These are phyloP conservation scores for Mus spretus DNA, from an alignment of 2,797 vertebrate species.

Conservation along the genomic window DNA sequence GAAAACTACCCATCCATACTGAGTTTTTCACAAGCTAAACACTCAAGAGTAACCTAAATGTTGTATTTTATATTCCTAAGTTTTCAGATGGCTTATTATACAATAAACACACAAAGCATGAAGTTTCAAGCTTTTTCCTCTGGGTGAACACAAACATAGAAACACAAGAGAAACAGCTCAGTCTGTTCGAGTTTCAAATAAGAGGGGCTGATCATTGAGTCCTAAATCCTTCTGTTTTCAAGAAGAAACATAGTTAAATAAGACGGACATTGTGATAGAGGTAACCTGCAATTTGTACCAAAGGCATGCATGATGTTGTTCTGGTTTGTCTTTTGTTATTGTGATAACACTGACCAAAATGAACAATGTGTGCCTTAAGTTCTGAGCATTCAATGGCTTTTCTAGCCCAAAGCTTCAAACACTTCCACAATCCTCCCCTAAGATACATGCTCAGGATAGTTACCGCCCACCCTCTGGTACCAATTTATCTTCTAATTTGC, in stretches of 20 bases:
- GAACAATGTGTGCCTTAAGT: not conserved
- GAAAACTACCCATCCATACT: not conserved
- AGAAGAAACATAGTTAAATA: constrained; percentile 12
- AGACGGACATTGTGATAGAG: not conserved
- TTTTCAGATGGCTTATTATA: not conserved
- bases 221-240: not conserved
- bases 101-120: not conserved
- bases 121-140: not conserved
- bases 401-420: not conserved
- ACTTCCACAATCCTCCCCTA: not conserved
- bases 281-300: constrained; percentile 1
- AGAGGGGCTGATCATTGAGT: not conserved
- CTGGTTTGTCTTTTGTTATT: not conserved
- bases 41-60: not conserved
- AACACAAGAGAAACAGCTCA: not conserved
- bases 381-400: not conserved
- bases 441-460: not conserved
- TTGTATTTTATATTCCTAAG: not conserved
- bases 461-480: no score
- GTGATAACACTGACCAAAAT: not conserved
- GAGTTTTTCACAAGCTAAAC: not conserved
- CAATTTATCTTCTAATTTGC: not conserved
- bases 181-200: not conserved
- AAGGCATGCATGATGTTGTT: not conserved
- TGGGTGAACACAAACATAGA: not conserved